Evolutionary conservation across 1,140 invertebrate genomes (phyloP), one percentile per base, ranked within the genome.

Genomic region (Cydia pomonella): DNA sequence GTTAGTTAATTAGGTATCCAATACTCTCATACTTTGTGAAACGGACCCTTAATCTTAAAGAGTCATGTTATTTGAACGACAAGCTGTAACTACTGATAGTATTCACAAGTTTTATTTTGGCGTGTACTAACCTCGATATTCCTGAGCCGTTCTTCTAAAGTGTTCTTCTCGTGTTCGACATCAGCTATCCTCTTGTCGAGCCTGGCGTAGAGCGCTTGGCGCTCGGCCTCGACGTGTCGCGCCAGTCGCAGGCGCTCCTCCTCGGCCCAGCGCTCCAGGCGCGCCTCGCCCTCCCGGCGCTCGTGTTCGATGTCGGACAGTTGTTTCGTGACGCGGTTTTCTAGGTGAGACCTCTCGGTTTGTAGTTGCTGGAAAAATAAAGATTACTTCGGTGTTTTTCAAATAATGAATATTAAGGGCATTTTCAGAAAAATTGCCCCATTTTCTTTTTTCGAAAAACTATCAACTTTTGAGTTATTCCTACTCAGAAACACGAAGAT

Each of bases 281-380:
- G 76, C 1, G n/a, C 25, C 18, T 89, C 84, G 0, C 80, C 77
- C 12, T 87, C 80, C 5, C 5, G 64, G 79, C 89, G 80, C 71
- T 92, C 86, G 3, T 59, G 73, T 33, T 90, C 79, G n/a, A 88
- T 80, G 73, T 77, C 80, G 38, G 76, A 29, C 9, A 85, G 47
- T 74, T 87, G 79, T 21, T 82, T 44, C 2, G 73, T 47, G 23
- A 91, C 41, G 0, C 82, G 79, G 18, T 77, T 44, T 21, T 89
- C 83, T 0, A 79, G 79, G 0, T 74, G 63, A 21, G 75, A 23
- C 73, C 84, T 84, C 18, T 88, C 83, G 53, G 80, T 79, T 74
- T 84, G 74, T 10, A 80, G 73, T 79, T 84, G 62, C 82, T 82
- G 74, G 2, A 53, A 75, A 7, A 38, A 41, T 44, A 44, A n/a